These are phyloP conservation scores for Cosmia trapezina DNA, from an alignment of 2,888 invertebrate species.

Conservation along the genomic window DNA sequence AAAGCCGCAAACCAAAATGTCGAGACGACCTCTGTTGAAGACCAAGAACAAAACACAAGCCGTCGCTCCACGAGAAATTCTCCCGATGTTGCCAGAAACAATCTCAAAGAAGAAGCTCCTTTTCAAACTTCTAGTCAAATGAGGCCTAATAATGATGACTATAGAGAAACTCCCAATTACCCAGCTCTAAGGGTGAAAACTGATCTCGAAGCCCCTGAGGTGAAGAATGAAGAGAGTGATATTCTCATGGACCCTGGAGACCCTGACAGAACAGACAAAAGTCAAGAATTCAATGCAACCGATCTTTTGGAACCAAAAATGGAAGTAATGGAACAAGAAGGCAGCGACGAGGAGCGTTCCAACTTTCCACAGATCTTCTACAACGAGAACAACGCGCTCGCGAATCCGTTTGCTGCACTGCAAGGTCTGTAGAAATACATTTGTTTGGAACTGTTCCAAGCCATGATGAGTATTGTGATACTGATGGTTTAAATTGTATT, in stretches of 20 bases:
- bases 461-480: slow-evolving; percentile 15
- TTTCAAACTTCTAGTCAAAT: slow-evolving; percentile 90
- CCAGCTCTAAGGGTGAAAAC: slow-evolving; percentile 89
- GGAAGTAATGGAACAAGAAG: slow-evolving; percentile 93
- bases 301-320: slow-evolving; percentile 92
- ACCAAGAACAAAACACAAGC: slow-evolving; percentile 85
- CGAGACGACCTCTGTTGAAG: slow-evolving; percentile 86
- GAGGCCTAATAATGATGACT: slow-evolving; percentile 90
- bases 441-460: slow-evolving; percentile 20
- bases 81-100: slow-evolving; percentile 90
- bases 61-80: slow-evolving; percentile 88
- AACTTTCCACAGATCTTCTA: slow-evolving; percentile 84
- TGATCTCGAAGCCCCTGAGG: slow-evolving; percentile 89
- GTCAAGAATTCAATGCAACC: slow-evolving; percentile 86
- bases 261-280: slow-evolving; percentile 82
- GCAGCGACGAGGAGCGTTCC: slow-evolving; percentile 92
- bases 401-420: slow-evolving; percentile 88
- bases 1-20: slow-evolving; percentile 90
- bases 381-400: slow-evolving; percentile 85
- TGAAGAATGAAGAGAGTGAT: slow-evolving; percentile 88
- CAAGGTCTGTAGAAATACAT: slow-evolving; percentile 76
- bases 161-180: slow-evolving; percentile 88
- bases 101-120: slow-evolving; percentile 90
- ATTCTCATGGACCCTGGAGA: slow-evolving; percentile 87
- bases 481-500: slow-evolving; percentile 41